A percentile compares a stretch with the other conserved stretches of the same genome.
These are phyloP conservation scores for Drosophila atripex DNA, from an alignment of 2,888 invertebrate genomes.

Conservation along the genomic window DNA sequence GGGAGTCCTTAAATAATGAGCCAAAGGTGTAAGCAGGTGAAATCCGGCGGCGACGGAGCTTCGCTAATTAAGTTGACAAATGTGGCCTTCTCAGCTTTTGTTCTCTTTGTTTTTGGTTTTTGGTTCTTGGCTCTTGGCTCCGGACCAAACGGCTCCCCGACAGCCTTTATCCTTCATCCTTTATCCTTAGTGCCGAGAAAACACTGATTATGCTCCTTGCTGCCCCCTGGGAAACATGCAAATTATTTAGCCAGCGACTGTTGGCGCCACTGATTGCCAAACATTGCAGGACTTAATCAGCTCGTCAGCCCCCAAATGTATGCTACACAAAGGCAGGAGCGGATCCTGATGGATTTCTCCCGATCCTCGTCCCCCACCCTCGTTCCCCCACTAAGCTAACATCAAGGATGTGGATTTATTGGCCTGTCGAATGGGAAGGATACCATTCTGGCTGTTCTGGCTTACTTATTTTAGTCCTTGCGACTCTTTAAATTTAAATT, in stretches of 20 bases:
- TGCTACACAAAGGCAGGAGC: slow-evolving; percentile 4
- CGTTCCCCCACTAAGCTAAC: neutral
- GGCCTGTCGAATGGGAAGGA: neutral
- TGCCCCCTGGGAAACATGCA: slow-evolving; percentile 36
- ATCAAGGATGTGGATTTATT: neutral
- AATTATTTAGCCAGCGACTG: slow-evolving; percentile 30
- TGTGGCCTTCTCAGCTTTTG: slow-evolving; percentile 44
- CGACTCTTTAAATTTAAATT: neutral
- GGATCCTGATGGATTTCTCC: neutral
- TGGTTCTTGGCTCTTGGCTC: too few species aligned
- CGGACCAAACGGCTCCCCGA: too few species aligned
- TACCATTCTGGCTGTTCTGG: too few species aligned
- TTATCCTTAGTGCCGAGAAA: slow-evolving; percentile 1
- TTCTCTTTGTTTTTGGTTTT: neutral
- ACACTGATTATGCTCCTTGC: slow-evolving; percentile 34
- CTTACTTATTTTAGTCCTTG: neutral
- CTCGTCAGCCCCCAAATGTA: slow-evolving; percentile 17
- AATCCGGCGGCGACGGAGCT: slow-evolving; percentile 37
- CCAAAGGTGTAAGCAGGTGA: slow-evolving; percentile 67
- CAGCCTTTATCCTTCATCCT: neutral
- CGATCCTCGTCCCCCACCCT: neutral
- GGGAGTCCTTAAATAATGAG: slow-evolving; percentile 65
- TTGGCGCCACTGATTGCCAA: slow-evolving; percentile 19
- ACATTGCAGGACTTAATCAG: slow-evolving; percentile 26
- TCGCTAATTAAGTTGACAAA: slow-evolving; percentile 72